phyloP scores from a whole-genome alignment of 1,140 invertebrate genomes.

The Araneus ventricosus region DNA sequence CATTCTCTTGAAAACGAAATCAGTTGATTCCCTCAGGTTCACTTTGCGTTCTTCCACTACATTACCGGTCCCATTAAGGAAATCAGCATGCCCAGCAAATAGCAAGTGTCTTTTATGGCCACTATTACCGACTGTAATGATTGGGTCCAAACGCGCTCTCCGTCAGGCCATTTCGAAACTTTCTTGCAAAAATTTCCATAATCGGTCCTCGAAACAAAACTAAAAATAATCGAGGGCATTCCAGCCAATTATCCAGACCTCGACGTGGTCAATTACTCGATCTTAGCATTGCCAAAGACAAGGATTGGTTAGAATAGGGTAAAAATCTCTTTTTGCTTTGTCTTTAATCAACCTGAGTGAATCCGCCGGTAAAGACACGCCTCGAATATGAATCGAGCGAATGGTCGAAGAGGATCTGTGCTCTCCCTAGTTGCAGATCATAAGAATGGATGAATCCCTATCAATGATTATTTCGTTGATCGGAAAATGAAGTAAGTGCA shows the following conservation, averaged over 20 bases:
- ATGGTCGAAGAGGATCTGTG: conserved; percentile 25
- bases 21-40: neutral
- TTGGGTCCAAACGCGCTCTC: neutral
- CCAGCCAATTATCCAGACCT: conserved; percentile 45
- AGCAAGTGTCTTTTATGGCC: conserved; percentile 63
- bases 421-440: conserved; percentile 56
- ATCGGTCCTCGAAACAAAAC: conserved; percentile 36
- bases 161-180: conserved; percentile 14
- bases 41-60: conserved; percentile 14
- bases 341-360: conserved; percentile 56
- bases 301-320: conserved; percentile 40
- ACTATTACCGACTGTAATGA: conserved; percentile 56
- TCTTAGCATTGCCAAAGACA: neutral
- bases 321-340: conserved; percentile 41
- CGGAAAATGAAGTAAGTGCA: conserved; percentile 52
- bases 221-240: conserved; percentile 26
- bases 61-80: conserved; percentile 40
- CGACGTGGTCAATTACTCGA: conserved; percentile 44
- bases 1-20: neutral
- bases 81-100: conserved; percentile 53
- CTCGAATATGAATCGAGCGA: conserved; percentile 66
- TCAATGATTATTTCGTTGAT: conserved; percentile 61
- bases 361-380: conserved; percentile 51
- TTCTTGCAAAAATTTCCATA: conserved; percentile 43
- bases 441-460: conserved; percentile 62